Conservation (phyloP, 2,113 vertebrate genomes). For the Symphodus melops region DNA sequence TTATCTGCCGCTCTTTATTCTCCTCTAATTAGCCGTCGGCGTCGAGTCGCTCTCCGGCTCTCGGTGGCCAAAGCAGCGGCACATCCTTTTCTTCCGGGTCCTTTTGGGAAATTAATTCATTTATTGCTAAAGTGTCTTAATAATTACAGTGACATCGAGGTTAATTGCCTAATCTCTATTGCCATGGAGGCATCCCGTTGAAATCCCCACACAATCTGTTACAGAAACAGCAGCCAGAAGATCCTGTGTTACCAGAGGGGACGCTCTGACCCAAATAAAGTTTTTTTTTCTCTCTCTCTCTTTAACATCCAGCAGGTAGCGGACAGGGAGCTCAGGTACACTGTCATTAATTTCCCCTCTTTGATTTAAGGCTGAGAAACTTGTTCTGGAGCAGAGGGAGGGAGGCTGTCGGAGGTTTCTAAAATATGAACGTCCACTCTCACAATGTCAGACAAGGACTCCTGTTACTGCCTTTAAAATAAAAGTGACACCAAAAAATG, state of each 20-base stretch:
- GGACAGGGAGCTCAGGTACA: conserved; percentile 56
- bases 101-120: conserved; percentile 74
- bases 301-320: conserved; percentile 53
- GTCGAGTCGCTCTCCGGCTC: conserved; percentile 31
- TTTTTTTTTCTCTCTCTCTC: conserved; percentile 15
- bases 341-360: conserved; percentile 59
- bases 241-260: conserved; percentile 65
- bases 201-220: conserved; percentile 75
- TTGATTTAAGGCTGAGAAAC: conserved; percentile 63
- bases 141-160: conserved; percentile 73
- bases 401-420: conserved; percentile 38
- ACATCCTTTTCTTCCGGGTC: conserved; percentile 46
- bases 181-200: conserved; percentile 57
- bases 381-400: conserved; percentile 47
- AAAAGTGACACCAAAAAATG: conserved; percentile 25
- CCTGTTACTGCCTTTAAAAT: conserved; percentile 31
- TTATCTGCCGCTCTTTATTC: conserved; percentile 34
- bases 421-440: conserved; percentile 36
- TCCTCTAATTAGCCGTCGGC: conserved; percentile 49
- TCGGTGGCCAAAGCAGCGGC: conserved; percentile 40
- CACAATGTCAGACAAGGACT: conserved; percentile 62
- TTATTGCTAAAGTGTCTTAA: conserved; percentile 72
- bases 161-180: conserved; percentile 75
- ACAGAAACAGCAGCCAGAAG: conserved; percentile 70
- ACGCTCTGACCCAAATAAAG: conserved; percentile 65